phyloP scores from a whole-genome alignment of 2,888 invertebrate species.

The Drosophila ochracea region DNA sequence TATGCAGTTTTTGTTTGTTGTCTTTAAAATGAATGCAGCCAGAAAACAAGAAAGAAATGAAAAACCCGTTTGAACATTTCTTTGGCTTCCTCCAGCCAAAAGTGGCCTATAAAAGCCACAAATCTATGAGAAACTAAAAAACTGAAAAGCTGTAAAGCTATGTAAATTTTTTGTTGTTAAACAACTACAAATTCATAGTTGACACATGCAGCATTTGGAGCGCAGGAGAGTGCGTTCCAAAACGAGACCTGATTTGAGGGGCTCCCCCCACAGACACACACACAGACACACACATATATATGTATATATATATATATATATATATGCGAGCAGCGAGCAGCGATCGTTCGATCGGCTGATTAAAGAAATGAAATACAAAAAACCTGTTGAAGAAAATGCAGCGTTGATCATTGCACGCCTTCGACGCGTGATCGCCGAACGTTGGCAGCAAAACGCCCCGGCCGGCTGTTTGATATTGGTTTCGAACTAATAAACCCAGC shows the following conservation, averaged over 20 bases:
- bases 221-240: conserved; percentile 35
- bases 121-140: conserved; percentile 37
- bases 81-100: conserved; percentile 24
- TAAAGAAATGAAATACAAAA: conserved; percentile 18
- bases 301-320: no score
- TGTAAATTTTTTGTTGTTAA: conserved; percentile 33
- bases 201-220: conserved; percentile 20
- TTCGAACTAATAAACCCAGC: conserved; percentile 61
- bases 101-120: conserved; percentile 49
- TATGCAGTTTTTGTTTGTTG: conserved; percentile 37
- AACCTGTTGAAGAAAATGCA: conserved; percentile 79
- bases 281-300: conserved; percentile 14
- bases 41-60: conserved; percentile 30
- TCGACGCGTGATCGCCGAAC: conserved; percentile 68
- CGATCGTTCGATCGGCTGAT: conserved; percentile 42
- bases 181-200: conserved; percentile 37
- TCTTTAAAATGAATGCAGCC: conserved; percentile 51
- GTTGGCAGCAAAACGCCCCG: background rate
- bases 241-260: conserved; percentile 41
- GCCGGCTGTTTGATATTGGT: conserved; percentile 63
- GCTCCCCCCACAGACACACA: conserved; percentile 5
- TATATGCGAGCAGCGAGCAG: conserved; percentile 45
- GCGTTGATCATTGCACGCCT: conserved; percentile 63
- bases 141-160: conserved; percentile 31
- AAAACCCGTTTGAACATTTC: conserved; percentile 27